Evolutionary conservation across 2,888 invertebrate species (phyloP).

Genomic region (Baccha elongata): DNA sequence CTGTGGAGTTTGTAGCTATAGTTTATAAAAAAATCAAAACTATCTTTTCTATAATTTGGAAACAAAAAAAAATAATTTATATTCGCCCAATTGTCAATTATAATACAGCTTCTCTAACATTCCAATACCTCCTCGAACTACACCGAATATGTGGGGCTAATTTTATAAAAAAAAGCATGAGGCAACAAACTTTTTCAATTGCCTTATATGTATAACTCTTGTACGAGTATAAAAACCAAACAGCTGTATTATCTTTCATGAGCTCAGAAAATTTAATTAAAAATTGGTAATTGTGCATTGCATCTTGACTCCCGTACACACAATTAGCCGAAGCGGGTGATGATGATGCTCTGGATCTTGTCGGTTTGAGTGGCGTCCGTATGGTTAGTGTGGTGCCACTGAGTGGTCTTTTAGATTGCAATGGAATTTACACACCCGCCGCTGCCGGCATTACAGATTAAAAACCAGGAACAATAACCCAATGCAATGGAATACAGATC

Average conservation of each 20-base stretch:
- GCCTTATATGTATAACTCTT: neutral
- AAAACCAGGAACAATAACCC: constrained; percentile 54
- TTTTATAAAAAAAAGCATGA: neutral
- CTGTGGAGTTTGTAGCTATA: no score
- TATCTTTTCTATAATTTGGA: neutral
- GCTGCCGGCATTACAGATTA: neutral
- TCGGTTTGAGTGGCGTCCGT: constrained; percentile 40
- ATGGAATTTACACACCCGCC: constrained; percentile 28
- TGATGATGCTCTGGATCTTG: constrained; percentile 38
- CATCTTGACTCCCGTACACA: constrained; percentile 65
- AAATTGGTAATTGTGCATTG: constrained; percentile 66
- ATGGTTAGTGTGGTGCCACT: constrained; percentile 39
- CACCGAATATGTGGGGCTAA: neutral
- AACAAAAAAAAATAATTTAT: no score
- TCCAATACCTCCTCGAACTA: neutral
- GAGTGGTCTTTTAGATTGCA: constrained; percentile 38
- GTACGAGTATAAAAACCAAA: neutral
- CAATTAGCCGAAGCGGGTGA: constrained; percentile 36
- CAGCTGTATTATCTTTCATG: constrained; percentile 34
- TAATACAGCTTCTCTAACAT: neutral
- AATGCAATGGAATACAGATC: constrained; percentile 52
- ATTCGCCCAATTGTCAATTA: neutral
- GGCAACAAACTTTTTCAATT: neutral
- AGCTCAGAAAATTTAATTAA: constrained; percentile 68
- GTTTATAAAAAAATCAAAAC: no score